Evolutionary conservation across 2,797 vertebrate species (phyloP).

Genomic region (Chrosomus eos): DNA sequence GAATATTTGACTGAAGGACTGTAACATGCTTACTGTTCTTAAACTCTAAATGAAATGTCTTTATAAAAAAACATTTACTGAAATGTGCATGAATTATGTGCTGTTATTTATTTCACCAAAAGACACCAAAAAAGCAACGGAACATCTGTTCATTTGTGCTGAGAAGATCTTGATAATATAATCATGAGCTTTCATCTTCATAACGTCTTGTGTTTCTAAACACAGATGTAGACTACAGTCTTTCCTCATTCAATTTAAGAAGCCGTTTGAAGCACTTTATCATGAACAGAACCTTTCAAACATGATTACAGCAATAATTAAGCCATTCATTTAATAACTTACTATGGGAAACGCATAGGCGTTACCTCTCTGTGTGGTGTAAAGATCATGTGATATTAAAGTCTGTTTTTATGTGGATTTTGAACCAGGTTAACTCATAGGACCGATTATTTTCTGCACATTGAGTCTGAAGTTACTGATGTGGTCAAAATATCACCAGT

Average conservation of each 20-base stretch:
- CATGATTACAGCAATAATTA: slow-evolving; percentile 34
- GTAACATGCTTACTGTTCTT: neutral
- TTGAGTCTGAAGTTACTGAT: neutral
- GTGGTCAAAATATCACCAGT: neutral
- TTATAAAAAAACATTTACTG: neutral
- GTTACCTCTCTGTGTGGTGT: neutral
- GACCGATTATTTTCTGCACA: neutral
- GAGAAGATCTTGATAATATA: neutral
- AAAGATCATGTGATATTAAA: neutral
- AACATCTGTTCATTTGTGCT: neutral
- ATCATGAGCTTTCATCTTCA: neutral
- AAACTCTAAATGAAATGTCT: neutral
- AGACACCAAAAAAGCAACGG: neutral
- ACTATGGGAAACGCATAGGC: neutral
- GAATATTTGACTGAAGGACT: neutral
- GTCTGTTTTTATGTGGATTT: neutral
- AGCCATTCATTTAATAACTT: neutral
- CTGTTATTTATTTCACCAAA: neutral
- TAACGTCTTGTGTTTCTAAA: neutral
- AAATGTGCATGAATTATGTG: slow-evolving; percentile 7
- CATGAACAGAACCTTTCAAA: slow-evolving; percentile 10
- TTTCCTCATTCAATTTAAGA: neutral
- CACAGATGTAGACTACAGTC: neutral
- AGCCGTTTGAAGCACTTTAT: slow-evolving; percentile 27
- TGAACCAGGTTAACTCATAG: neutral